Conservation (phyloP, 2,888 invertebrate genomes). For the Eremobia ochroleuca region DNA sequence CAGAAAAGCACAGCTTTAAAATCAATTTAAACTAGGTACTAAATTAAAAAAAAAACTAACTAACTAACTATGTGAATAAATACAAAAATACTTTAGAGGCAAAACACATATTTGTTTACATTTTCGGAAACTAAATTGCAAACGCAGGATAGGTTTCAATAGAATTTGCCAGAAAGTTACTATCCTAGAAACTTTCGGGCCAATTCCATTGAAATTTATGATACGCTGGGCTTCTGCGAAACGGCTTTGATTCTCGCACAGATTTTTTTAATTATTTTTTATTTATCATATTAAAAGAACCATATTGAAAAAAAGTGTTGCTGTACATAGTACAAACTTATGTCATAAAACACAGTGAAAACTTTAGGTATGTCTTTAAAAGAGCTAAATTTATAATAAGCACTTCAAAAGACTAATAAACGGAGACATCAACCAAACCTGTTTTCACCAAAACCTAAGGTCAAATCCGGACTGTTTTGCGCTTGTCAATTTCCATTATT, state of each 20-base stretch:
- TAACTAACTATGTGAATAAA: no score
- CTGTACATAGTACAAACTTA: background rate
- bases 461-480: constrained; percentile 23
- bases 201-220: constrained; percentile 3
- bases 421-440: constrained; percentile 13
- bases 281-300: background rate
- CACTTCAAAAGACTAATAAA: constrained; percentile 6
- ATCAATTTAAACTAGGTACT: no score
- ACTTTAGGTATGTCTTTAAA: background rate
- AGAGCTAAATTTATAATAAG: background rate
- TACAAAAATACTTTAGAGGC: background rate
- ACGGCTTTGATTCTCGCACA: background rate
- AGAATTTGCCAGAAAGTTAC: background rate
- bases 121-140: background rate
- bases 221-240: background rate
- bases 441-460: constrained; percentile 32
- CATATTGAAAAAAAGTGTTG: background rate
- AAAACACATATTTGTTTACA: background rate
- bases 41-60: no score
- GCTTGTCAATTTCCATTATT: constrained; percentile 62
- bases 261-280: background rate
- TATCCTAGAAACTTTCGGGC: background rate
- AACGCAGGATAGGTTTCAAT: background rate
- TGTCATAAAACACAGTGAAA: background rate
- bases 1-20: no score